phyloP scores from a whole-genome alignment of 2,888 invertebrate genomes.

The Carcina quercana region DNA sequence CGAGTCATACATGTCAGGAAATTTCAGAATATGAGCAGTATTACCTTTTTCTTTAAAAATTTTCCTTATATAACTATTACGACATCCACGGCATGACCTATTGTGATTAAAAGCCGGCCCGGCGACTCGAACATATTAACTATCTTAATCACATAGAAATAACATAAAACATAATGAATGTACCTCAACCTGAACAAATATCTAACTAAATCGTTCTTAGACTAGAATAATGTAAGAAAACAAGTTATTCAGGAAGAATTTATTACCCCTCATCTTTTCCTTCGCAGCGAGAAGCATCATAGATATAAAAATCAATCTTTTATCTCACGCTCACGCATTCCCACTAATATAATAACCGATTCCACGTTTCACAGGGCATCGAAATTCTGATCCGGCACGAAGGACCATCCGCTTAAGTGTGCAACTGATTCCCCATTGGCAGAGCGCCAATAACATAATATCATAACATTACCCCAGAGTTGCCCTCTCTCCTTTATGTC shows the following conservation, averaged over 20 bases:
- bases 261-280: background rate
- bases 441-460: slow-evolving; percentile 45
- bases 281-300: background rate
- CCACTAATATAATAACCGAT: slow-evolving; percentile 32
- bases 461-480: slow-evolving; percentile 34
- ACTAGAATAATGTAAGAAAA: background rate
- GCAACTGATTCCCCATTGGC: slow-evolving; percentile 38
- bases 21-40: too few relatives aligned
- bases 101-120: too few relatives aligned
- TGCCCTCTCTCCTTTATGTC: slow-evolving; percentile 25
- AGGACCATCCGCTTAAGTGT: slow-evolving; percentile 29
- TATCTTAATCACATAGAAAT: too few relatives aligned
- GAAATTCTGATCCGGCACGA: slow-evolving; percentile 32
- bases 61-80: too few relatives aligned
- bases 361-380: slow-evolving; percentile 27
- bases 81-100: too few relatives aligned
- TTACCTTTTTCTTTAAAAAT: too few relatives aligned
- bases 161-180: background rate
- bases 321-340: slow-evolving; percentile 14
- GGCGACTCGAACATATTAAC: too few relatives aligned
- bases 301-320: slow-evolving; percentile 14
- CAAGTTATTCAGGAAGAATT: background rate
- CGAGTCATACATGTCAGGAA: too few relatives aligned
- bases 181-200: background rate
- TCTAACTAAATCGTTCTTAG: background rate